Conservation (phyloP, 2,888 invertebrate species). For the Galerucella pusilla region DNA sequence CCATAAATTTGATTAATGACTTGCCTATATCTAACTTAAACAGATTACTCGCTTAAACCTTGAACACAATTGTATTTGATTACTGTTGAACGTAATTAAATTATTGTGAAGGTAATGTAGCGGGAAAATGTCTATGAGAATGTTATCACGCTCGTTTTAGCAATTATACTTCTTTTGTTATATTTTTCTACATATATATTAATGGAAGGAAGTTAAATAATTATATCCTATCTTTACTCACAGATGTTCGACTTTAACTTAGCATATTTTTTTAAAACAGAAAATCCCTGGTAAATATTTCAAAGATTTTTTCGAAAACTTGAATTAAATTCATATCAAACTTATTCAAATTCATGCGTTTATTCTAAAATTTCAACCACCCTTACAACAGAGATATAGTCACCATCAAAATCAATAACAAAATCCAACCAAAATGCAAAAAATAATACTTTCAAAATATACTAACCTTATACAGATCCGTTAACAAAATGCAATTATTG, state of each 20-base stretch:
- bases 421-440: constrained; percentile 15
- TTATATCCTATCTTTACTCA: too few relatives aligned
- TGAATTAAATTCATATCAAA: neutral
- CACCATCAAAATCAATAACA: neutral
- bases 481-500: constrained; percentile 20
- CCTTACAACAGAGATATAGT: neutral
- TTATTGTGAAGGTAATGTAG: constrained; percentile 9
- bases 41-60: constrained; percentile 20
- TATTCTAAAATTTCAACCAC: neutral
- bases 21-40: constrained; percentile 5
- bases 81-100: constrained; percentile 11
- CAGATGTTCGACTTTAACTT: too few relatives aligned
- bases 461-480: constrained; percentile 18
- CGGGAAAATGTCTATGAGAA: neutral
- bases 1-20: constrained; percentile 5
- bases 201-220: neutral
- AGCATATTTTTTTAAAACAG: too few relatives aligned
- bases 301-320: neutral
- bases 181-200: neutral
- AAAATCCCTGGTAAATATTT: too few relatives aligned
- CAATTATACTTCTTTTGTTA: neutral
- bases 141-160: neutral
- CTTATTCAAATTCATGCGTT: neutral
- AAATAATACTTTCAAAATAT: constrained; percentile 16
- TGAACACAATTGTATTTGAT: constrained; percentile 21